A percentile compares a stretch with the other conserved stretches of the same genome.
phyloP scores from a whole-genome alignment of 2,113 vertebrate genomes.

The Abramis brama region DNA sequence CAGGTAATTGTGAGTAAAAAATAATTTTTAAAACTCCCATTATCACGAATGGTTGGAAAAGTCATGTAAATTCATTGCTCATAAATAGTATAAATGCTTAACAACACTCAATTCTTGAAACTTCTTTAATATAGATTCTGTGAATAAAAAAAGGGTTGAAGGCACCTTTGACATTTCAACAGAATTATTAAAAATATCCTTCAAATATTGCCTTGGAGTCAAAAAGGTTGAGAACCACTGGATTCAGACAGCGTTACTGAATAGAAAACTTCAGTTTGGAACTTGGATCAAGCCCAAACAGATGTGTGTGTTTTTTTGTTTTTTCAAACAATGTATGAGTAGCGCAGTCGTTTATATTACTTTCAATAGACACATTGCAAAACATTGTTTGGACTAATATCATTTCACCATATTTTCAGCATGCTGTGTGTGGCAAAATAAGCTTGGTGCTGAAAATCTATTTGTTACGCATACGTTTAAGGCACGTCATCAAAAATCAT shows the following conservation, averaged over 20 bases:
- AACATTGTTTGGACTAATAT: background rate
- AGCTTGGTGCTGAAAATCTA: no score
- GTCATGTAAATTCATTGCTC: no score
- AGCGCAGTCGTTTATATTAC: background rate
- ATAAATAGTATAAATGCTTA: background rate
- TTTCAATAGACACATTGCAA: background rate
- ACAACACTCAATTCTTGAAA: no score
- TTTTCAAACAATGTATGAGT: background rate
- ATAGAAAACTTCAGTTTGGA: background rate
- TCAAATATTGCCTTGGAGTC: no score
- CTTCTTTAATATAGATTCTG: background rate
- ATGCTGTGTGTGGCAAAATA: no score
- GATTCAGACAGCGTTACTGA: background rate
- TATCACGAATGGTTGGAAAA: no score
- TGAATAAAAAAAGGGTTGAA: background rate
- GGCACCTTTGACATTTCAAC: background rate
- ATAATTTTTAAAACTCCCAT: no score
- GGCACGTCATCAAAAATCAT: no score
- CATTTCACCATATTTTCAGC: background rate
- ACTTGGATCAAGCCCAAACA: background rate
- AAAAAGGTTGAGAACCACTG: background rate
- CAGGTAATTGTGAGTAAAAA: background rate
- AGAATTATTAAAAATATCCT: background rate
- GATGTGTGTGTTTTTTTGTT: background rate
- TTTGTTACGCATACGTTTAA: no score